Evolutionary conservation across 1,140 invertebrate genomes (phyloP).

Genomic region (Whitmania pigra): DNA sequence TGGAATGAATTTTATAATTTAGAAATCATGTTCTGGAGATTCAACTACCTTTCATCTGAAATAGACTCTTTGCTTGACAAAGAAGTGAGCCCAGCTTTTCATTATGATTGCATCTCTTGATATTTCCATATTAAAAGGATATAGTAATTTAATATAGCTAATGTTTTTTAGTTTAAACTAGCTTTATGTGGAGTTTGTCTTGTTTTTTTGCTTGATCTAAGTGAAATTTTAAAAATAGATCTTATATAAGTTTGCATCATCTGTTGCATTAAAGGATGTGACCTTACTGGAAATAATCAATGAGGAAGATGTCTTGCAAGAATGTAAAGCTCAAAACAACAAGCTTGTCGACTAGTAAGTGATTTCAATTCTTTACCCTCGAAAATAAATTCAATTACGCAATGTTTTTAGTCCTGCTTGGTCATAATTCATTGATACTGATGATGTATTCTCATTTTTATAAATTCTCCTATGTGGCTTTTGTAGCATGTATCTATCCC

Average conservation of each 20-base stretch:
- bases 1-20: not conserved
- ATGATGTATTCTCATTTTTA: not conserved
- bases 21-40: slow-evolving; percentile 62
- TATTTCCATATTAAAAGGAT: not conserved
- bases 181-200: slow-evolving; percentile 14
- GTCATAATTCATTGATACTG: not conserved
- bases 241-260: slow-evolving; percentile 29
- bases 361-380: slow-evolving; percentile 16
- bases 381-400: not conserved
- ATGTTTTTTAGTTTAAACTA: not conserved
- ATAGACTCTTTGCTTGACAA: slow-evolving; percentile 62
- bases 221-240: slow-evolving; percentile 18
- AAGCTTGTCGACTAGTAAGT: slow-evolving; percentile 83
- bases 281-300: slow-evolving; percentile 77
- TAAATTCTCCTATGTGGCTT: not conserved
- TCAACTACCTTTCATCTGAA: slow-evolving; percentile 57
- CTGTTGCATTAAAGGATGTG: slow-evolving; percentile 56
- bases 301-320: slow-evolving; percentile 84
- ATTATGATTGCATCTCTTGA: not conserved
- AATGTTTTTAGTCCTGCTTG: not conserved
- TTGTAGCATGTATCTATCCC: too few species aligned
- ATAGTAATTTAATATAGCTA: not conserved
- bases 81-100: slow-evolving; percentile 47
- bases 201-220: slow-evolving; percentile 21
- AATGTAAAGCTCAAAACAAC: slow-evolving; percentile 84